Conservation (phyloP, 2,888 invertebrate genomes). For the Caenorhabditis zanzibari region DNA sequence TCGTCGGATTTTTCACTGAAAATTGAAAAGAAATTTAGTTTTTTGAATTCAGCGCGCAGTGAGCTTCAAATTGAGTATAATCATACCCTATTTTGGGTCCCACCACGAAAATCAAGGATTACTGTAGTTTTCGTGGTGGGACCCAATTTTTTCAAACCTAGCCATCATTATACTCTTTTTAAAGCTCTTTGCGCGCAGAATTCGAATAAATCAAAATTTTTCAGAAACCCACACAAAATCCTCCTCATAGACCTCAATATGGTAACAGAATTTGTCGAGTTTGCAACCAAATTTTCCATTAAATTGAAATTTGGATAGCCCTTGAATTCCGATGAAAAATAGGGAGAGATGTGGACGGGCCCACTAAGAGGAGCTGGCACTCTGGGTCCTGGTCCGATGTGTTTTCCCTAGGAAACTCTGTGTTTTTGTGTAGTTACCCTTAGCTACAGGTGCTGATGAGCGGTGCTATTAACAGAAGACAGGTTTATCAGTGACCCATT, state of each 20-base stretch:
- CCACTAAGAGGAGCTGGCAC: too few species aligned
- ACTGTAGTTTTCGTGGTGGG: background rate
- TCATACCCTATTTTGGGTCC: too few species aligned
- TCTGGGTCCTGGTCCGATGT: too few species aligned
- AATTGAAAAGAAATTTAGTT: too few species aligned
- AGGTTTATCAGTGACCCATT: too few species aligned
- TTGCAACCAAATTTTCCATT: slow-evolving; percentile 4
- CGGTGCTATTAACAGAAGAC: too few species aligned
- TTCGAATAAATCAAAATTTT: background rate
- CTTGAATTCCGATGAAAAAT: background rate
- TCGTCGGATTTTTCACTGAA: slow-evolving; percentile 17
- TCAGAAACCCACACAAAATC: slow-evolving; percentile 6
- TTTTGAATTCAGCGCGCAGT: too few species aligned
- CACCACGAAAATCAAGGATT: background rate
- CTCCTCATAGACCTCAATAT: slow-evolving; percentile 17
- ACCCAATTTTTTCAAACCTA: background rate
- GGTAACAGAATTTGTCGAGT: background rate
- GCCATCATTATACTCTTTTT: background rate
- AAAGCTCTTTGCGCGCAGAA: too few species aligned
- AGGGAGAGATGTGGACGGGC: too few species aligned
- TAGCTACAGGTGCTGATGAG: too few species aligned
- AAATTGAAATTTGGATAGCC: slow-evolving; percentile 9
- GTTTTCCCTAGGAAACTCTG: too few species aligned
- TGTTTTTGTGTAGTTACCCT: too few species aligned
- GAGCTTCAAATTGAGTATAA: background rate